Conservation (phyloP, 2,113 vertebrate genomes). For the Lycocorax pyrrhopterus region DNA sequence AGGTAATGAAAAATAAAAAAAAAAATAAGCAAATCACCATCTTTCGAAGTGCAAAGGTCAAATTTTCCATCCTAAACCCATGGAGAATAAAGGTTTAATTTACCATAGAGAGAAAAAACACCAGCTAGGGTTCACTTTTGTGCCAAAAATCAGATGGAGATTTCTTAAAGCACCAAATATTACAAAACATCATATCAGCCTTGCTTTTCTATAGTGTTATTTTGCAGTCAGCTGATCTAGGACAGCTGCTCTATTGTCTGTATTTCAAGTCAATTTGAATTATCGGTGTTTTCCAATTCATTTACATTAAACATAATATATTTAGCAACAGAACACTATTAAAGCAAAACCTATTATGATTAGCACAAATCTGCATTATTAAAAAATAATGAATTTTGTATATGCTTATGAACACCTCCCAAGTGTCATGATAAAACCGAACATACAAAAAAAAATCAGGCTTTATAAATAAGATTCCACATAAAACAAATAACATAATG, state of each 20-base stretch:
- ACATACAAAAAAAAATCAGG: not conserved
- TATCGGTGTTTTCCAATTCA: not conserved
- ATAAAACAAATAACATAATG: not conserved
- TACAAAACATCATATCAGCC: not conserved
- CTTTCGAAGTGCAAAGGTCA: not conserved
- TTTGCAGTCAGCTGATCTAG: not conserved
- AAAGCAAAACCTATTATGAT: not conserved
- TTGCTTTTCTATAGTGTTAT: not conserved
- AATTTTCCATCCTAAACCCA: not conserved
- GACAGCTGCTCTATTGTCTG: accelerated
- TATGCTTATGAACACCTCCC: not conserved
- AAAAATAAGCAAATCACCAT: not conserved
- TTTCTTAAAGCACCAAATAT: not conserved
- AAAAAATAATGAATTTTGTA: not conserved
- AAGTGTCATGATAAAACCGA: not conserved
- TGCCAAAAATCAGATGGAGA: not conserved
- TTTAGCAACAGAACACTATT: not conserved
- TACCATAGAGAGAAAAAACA: not conserved
- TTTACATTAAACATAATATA: not conserved
- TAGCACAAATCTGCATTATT: not conserved
- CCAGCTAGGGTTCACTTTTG: not conserved
- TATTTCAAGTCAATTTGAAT: not conserved
- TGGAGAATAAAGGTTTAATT: not conserved
- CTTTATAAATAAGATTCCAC: not conserved
- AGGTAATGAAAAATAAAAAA: not conserved